A percentile compares a stretch with the other conserved stretches of the same genome.
Evolutionary conservation across 2,888 invertebrate species (phyloP).

Genomic region (Polydrusus tereticollis): DNA sequence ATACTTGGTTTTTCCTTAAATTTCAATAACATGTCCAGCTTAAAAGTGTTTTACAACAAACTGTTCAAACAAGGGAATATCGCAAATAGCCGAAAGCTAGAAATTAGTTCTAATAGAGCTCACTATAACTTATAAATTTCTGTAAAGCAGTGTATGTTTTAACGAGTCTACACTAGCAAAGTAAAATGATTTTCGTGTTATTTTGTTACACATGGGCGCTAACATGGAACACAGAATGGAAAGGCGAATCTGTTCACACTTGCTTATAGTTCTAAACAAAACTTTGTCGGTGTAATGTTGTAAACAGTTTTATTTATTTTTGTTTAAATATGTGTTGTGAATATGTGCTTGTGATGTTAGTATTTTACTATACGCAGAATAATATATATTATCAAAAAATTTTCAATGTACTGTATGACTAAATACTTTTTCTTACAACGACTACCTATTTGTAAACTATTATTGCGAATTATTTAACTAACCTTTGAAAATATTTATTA

Average conservation of each 20-base stretch:
- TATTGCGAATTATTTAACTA: too few relatives aligned
- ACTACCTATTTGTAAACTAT: too few relatives aligned
- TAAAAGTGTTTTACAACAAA: too few relatives aligned
- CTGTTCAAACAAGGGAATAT: too few relatives aligned
- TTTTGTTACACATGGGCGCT: slow-evolving; percentile 64
- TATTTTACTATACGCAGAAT: slow-evolving; percentile 23
- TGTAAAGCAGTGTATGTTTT: slow-evolving; percentile 1
- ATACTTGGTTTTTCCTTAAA: too few relatives aligned
- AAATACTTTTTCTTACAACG: too few relatives aligned
- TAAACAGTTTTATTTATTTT: background rate
- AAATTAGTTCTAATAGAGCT: too few relatives aligned
- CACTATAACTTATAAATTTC: background rate
- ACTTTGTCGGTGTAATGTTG: slow-evolving; percentile 20
- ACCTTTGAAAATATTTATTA: too few relatives aligned
- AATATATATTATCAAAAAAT: too few relatives aligned
- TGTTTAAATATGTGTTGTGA: slow-evolving; percentile 50
- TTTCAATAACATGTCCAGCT: too few relatives aligned
- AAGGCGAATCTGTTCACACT: slow-evolving; percentile 59
- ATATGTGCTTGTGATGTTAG: slow-evolving; percentile 53
- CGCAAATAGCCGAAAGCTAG: too few relatives aligned
- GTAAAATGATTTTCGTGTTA: slow-evolving; percentile 22
- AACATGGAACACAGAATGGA: slow-evolving; percentile 65
- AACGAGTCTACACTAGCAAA: slow-evolving; percentile 8
- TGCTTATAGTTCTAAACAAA: slow-evolving; percentile 55
- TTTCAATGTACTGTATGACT: too few relatives aligned